A percentile compares a stretch with the other conserved stretches of the same genome.
Conservation (phyloP, 2,113 vertebrate species). For the Notiomystis cincta region DNA sequence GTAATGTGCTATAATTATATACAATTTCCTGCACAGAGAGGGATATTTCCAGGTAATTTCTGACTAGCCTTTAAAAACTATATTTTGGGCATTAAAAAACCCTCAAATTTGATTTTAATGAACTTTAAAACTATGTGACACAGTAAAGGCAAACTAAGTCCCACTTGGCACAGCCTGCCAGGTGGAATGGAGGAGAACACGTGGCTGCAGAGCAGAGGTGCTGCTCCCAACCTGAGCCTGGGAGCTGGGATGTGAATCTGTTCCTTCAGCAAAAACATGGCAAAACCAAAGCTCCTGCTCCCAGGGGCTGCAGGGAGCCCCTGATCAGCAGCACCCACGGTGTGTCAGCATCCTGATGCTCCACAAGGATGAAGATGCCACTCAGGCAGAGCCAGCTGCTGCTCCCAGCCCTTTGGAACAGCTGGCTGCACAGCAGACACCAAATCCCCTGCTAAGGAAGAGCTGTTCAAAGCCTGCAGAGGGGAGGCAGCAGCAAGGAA, state of each 20-base stretch:
- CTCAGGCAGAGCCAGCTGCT: background rate
- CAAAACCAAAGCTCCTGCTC: background rate
- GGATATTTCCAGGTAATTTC: conserved; percentile 48
- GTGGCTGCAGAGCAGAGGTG: background rate
- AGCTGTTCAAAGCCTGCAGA: background rate
- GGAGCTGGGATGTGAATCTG: background rate
- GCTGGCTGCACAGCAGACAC: background rate
- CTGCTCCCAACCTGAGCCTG: background rate
- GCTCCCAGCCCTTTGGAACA: background rate
- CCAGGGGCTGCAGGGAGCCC: background rate
- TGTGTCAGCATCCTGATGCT: fast-evolving
- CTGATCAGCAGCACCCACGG: background rate
- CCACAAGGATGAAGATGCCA: background rate
- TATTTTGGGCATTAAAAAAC: background rate
- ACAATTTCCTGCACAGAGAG: conserved; percentile 40
- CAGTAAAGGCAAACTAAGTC: background rate
- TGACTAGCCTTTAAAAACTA: background rate
- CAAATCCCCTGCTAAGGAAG: background rate
- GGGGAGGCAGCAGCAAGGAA: background rate
- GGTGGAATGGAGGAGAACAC: background rate
- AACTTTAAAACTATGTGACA: background rate
- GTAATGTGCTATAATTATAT: conserved; percentile 35
- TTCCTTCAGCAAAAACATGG: background rate
- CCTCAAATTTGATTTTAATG: conserved; percentile 8
- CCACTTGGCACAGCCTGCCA: background rate